Evolutionary conservation across 2,888 invertebrate genomes (phyloP).

Genomic region (Drosophila kambysellisi): DNA sequence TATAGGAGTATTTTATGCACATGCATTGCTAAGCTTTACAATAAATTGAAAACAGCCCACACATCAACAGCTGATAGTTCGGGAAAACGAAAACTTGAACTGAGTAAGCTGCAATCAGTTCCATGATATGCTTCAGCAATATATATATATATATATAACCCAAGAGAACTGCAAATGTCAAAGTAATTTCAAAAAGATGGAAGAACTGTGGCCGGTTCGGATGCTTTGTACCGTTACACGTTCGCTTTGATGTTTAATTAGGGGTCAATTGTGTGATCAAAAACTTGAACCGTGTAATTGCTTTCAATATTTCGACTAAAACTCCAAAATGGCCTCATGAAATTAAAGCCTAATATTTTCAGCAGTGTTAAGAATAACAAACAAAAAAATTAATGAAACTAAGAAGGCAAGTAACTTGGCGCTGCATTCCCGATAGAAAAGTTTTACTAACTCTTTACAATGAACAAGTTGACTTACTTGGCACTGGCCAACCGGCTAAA

Average conservation of each 20-base stretch:
- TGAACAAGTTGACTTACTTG: constrained; percentile 70
- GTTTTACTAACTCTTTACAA: constrained; percentile 72
- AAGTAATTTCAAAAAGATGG: constrained; percentile 27
- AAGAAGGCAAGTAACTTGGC: constrained; percentile 45
- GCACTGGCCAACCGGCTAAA: constrained; percentile 66
- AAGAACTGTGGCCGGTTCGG: constrained; percentile 7
- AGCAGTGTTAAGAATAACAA: constrained; percentile 49
- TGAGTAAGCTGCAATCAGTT: constrained; percentile 43
- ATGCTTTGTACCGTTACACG: constrained; percentile 21
- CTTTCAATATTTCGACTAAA: constrained; percentile 62
- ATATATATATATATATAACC: neutral
- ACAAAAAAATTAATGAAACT: neutral
- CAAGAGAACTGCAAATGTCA: constrained; percentile 32
- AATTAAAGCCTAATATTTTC: constrained; percentile 39
- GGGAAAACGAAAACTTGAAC: constrained; percentile 13
- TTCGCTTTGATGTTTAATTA: constrained; percentile 32
- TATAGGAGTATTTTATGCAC: constrained; percentile 1
- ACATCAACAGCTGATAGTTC: constrained; percentile 27
- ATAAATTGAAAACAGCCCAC: constrained; percentile 4
- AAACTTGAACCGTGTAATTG: constrained; percentile 32
- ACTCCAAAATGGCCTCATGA: constrained; percentile 35
- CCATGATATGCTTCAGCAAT: constrained; percentile 21
- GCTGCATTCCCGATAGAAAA: constrained; percentile 66
- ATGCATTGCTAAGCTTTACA: neutral
- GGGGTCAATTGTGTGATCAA: constrained; percentile 11